A percentile compares a stretch with the other conserved stretches of the same genome.
Evolutionary conservation across 1,140 invertebrate genomes (phyloP).

Genomic region (Tetramorium parvispinum): DNA sequence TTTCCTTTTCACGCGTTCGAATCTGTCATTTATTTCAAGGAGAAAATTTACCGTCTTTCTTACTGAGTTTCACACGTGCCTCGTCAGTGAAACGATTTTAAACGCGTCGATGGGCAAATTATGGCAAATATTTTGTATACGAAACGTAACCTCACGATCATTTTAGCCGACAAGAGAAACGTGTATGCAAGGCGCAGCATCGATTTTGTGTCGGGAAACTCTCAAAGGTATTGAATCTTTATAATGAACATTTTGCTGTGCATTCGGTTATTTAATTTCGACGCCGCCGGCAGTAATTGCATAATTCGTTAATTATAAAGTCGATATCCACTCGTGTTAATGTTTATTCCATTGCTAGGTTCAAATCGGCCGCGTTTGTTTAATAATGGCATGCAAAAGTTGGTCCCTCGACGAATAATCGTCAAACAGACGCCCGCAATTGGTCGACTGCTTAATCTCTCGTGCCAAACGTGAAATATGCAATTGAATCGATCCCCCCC

Average conservation of each 20-base stretch:
- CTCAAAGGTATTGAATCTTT: conserved; percentile 14
- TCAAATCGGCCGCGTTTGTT: neutral
- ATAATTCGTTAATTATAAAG: conserved; percentile 26
- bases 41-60: neutral
- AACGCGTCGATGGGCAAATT: neutral
- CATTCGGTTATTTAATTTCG: neutral
- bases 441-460: neutral
- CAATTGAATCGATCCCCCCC: neutral
- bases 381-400: conserved; percentile 6
- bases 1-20: neutral
- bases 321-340: neutral
- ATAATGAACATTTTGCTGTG: neutral
- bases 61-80: neutral
- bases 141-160: neutral
- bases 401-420: neutral
- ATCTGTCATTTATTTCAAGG: neutral
- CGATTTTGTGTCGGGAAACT: neutral
- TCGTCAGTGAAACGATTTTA: neutral
- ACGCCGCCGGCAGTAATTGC: conserved; percentile 11
- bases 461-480: neutral
- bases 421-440: neutral
- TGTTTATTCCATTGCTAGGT: conserved; percentile 8
- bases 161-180: neutral
- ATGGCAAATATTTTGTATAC: neutral
- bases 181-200: neutral